Conservation (phyloP, 1,140 invertebrate species). For the Cydia pomonella region DNA sequence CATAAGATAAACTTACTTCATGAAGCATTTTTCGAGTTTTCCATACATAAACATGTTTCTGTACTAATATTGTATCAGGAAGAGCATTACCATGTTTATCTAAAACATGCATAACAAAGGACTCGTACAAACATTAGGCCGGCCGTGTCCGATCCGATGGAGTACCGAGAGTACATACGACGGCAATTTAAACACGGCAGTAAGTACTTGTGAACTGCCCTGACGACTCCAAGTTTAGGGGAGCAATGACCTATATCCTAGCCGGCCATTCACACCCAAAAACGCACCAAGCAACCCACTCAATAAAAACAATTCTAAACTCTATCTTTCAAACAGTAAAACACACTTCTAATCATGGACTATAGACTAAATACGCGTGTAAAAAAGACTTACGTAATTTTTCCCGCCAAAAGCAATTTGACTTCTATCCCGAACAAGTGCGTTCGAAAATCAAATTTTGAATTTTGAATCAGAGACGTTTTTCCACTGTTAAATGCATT, state of each 20-base stretch:
- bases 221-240: conserved; percentile 77
- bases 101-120: conserved; percentile 26
- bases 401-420: conserved; percentile 61
- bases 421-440: conserved; percentile 58
- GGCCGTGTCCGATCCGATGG: conserved; percentile 52
- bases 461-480: conserved; percentile 46
- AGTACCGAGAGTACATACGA: conserved; percentile 75
- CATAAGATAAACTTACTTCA: neutral
- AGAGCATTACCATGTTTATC: conserved; percentile 24
- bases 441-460: conserved; percentile 55
- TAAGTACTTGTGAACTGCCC: conserved; percentile 74
- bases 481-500: conserved; percentile 38
- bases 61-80: conserved; percentile 10
- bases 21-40: neutral
- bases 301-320: conserved; percentile 64
- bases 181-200: conserved; percentile 75
- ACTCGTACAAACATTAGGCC: conserved; percentile 49
- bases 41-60: neutral
- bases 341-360: conserved; percentile 74
- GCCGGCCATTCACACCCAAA: conserved; percentile 54
- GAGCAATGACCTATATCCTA: conserved; percentile 80
- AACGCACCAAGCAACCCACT: conserved; percentile 60
- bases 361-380: conserved; percentile 51
- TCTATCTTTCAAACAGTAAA: conserved; percentile 75
- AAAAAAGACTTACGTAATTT: conserved; percentile 61